phyloP scores from a whole-genome alignment of 2,797 vertebrate species.

The Selene dorsalis region DNA sequence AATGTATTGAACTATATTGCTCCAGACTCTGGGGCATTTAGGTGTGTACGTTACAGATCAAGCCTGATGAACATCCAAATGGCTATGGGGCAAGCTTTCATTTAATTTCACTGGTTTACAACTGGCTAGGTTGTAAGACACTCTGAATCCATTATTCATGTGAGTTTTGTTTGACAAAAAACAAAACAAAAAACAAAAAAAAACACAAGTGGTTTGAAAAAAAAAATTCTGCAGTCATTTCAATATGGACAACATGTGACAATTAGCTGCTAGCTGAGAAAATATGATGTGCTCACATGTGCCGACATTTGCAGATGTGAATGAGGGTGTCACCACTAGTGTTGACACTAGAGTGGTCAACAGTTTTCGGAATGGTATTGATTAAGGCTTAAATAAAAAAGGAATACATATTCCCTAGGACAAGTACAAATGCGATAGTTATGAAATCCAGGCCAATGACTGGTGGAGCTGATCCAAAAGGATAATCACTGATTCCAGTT shows the following conservation, averaged over 20 bases:
- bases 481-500: not conserved
- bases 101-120: not conserved
- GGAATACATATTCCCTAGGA: not conserved
- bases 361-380: not conserved
- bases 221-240: not conserved
- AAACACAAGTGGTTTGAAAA: not conserved
- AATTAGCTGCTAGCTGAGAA: not conserved
- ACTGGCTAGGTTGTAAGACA: not conserved
- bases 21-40: constrained; percentile 19
- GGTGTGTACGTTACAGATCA: constrained; percentile 10
- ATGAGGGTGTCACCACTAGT: not conserved
- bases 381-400: not conserved
- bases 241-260: not conserved
- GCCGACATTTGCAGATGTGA: not conserved
- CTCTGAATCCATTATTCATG: not conserved
- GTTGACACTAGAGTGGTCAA: too few relatives aligned
- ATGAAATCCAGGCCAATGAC: not conserved
- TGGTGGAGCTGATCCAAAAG: constrained; percentile 3
- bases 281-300: not conserved
- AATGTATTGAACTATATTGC: not conserved
- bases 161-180: not conserved
- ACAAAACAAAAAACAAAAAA: too few relatives aligned
- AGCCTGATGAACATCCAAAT: constrained; percentile 1
- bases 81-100: not conserved
- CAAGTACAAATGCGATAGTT: not conserved